Evolutionary conservation across 2,888 invertebrate species (phyloP), one percentile per base, ranked within the genome.

Genomic region (Drosophila phalerata): DNA sequence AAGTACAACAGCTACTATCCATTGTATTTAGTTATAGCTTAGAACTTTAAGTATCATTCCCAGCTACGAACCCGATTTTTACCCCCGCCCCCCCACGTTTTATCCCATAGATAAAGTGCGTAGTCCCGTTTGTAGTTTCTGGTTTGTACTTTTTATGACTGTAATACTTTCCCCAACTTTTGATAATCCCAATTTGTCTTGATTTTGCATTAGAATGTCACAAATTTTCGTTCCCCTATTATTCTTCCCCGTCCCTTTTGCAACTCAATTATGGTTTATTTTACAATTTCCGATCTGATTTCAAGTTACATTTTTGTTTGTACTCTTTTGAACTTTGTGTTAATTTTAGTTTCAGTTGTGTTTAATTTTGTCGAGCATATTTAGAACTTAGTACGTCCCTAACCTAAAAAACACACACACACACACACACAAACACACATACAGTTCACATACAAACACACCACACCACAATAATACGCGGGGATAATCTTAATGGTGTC

Each of bases 1-100:
- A 64, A 55, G 40, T 58, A 60, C 51, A 42, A 67, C 40, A 79
- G 58, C 55, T 63, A 55, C 28, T 58, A 66, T 80, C 70, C 81
- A 73, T 38, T 82, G 69, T 81, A 67, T 58, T 70, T 83, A 86
- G 78, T 55, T 56, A 30, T 79, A 85, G 70, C 56, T 22, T 79
- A 88, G 61, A 58, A 58, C 45, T 63, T 56, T 73, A 77, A 78
- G 76, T 66, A 62, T 67, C 38, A 49, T 49, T 4, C 38, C 45
- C 57, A 17, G 63, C 63, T 56, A 56, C 19, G 32, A 42, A 28
- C 28, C 30, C 49, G 38, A 10, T 10, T 22, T 43, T 42, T 15
- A 42, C 8, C 13, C 17, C 19, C 17, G 1, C 11, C 30, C 30
- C 19, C 19, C 19, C 37, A 9, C 15, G 28, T 19, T 19, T n/a